phyloP scores from a whole-genome alignment of 1,140 invertebrate genomes.

The Macrobrachium nipponense region DNA sequence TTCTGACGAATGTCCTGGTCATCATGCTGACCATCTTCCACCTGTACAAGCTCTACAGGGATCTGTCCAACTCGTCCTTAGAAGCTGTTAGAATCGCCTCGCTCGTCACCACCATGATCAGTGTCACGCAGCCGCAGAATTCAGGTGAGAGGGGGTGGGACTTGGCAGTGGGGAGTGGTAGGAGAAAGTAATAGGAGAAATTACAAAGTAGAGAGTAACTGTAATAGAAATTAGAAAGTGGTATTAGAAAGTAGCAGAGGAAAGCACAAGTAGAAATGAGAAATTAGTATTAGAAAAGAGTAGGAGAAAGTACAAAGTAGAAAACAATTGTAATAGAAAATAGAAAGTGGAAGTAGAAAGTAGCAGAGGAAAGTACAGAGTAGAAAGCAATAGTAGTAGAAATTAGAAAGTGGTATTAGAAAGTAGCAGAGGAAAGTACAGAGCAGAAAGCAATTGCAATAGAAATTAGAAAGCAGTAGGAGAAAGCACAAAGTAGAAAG shows the following conservation, averaged over 20 bases:
- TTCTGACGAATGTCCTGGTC: slow-evolving; percentile 87
- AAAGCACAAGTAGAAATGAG: background rate
- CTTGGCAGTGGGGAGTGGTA: slow-evolving; percentile 63
- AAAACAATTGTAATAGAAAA: background rate
- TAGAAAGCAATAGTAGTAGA: background rate
- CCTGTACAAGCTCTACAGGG: slow-evolving; percentile 84
- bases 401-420: background rate
- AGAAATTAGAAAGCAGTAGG: background rate
- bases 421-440: background rate
- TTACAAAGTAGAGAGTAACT: too few relatives aligned
- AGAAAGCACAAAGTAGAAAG: background rate
- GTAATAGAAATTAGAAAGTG: background rate
- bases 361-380: background rate
- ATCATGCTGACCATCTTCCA: slow-evolving; percentile 87
- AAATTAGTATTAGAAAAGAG: background rate
- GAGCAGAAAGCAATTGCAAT: background rate
- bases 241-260: background rate
- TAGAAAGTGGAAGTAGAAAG: background rate
- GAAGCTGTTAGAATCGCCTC: slow-evolving; percentile 80
- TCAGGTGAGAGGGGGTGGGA: slow-evolving; percentile 66
- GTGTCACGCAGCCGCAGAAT: slow-evolving; percentile 69
- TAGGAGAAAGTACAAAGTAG: too few relatives aligned
- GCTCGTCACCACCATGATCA: slow-evolving; percentile 80
- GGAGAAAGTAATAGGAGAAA: background rate
- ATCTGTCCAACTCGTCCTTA: slow-evolving; percentile 81